These are phyloP conservation scores for Tricholaema leucomelas DNA, from an alignment of 2,113 vertebrate species.

Conservation along the genomic window DNA sequence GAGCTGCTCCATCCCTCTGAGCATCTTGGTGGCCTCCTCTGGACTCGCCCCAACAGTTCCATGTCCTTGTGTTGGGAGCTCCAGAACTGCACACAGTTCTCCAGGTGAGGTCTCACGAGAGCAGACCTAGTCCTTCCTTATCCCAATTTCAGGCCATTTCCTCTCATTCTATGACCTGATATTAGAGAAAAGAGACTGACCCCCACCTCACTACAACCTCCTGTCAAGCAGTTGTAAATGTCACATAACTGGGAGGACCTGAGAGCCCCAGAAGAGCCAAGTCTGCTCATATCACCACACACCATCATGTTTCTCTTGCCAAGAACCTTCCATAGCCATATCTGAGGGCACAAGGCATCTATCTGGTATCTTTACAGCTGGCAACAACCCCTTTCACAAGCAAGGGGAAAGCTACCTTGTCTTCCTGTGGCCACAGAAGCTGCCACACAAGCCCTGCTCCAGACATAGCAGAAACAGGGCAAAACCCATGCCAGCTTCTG, in stretches of 20 bases:
- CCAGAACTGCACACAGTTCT: too few relatives aligned
- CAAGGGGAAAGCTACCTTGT: background rate
- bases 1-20: too few relatives aligned
- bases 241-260: fast-evolving
- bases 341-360: background rate
- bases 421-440: fast-evolving
- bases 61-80: too few relatives aligned
- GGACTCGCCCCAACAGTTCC: too few relatives aligned
- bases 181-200: too few relatives aligned
- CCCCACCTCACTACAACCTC: too few relatives aligned
- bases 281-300: fast-evolving
- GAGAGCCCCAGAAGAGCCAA: background rate
- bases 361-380: background rate
- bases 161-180: too few relatives aligned
- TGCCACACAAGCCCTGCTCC: background rate
- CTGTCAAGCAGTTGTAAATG: too few relatives aligned
- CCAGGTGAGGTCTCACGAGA: too few relatives aligned
- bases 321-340: background rate
- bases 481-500: background rate
- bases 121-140: too few relatives aligned
- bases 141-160: too few relatives aligned
- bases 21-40: too few relatives aligned
- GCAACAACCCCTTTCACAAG: background rate
- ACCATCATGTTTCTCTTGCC: fast-evolving
- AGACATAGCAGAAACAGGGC: fast-evolving